These are phyloP conservation scores for Alexandromys fortis DNA, from an alignment of 2,113 vertebrate species.

Conservation along the genomic window DNA sequence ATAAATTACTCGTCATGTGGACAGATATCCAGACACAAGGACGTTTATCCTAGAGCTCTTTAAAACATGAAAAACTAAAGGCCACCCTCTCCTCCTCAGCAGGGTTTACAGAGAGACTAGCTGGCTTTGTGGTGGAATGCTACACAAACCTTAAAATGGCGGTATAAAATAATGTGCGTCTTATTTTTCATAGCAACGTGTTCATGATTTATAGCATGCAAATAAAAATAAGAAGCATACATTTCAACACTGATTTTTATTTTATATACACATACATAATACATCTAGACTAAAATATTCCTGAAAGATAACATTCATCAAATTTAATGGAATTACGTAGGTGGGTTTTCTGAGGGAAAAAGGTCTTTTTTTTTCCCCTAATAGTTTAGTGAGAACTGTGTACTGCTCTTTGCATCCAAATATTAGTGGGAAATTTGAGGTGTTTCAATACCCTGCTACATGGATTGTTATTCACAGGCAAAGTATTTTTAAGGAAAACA, in stretches of 20 bases:
- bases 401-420: not conserved
- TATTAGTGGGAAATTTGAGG: not conserved
- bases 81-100: not conserved
- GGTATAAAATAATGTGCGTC: not conserved
- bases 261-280: not conserved
- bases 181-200: not conserved
- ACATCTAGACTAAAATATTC: not conserved
- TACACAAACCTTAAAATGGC: not conserved
- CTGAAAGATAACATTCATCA: not conserved
- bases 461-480: not conserved
- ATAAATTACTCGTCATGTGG: not conserved
- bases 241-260: not conserved
- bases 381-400: not conserved
- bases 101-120: not conserved
- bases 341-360: not conserved
- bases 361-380: not conserved
- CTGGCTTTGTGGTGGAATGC: not conserved
- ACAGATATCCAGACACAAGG: conserved; percentile 12
- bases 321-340: not conserved
- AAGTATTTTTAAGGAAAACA: not conserved
- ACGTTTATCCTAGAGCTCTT: not conserved
- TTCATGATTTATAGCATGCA: not conserved
- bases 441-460: not conserved
- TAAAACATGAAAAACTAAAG: not conserved
- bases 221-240: not conserved